Percentiles rank a stretch among this genome's conserved stretches.
These are phyloP conservation scores for Deilephila porcellus DNA, from an alignment of 2,888 invertebrate genomes.

Conservation along the genomic window DNA sequence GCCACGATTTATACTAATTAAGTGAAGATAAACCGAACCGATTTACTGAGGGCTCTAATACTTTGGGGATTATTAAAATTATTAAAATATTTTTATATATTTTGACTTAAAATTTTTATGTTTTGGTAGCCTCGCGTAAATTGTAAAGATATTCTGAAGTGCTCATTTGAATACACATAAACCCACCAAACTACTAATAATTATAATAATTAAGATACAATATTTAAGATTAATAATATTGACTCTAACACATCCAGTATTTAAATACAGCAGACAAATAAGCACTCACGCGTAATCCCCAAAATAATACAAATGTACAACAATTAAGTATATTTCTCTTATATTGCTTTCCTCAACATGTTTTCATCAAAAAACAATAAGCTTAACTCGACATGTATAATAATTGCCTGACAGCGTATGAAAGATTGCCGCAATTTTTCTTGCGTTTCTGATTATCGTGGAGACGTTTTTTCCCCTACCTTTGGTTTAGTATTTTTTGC, in stretches of 20 bases:
- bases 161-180: no score
- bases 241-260: no score
- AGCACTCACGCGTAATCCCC: no score
- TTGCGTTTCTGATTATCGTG: neutral
- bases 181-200: no score
- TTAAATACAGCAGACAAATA: no score
- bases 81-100: neutral
- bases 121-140: no score
- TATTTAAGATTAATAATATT: no score
- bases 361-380: conserved; percentile 24
- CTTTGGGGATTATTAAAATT: conserved; percentile 6
- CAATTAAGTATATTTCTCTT: neutral
- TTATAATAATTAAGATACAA: no score
- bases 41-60: neutral
- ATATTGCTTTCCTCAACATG: conserved; percentile 4
- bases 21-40: conserved; percentile 11
- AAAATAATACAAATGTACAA: conserved; percentile 3
- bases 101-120: neutral
- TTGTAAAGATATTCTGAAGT: no score
- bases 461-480: conserved; percentile 11
- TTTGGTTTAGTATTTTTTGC: neutral
- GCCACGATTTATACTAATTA: conserved; percentile 26
- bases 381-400: neutral
- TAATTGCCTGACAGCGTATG: conserved; percentile 25
- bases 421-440: conserved; percentile 19